Evolutionary conservation across 1,140 invertebrate genomes (phyloP).

Genomic region (Leptopilina clavipes): DNA sequence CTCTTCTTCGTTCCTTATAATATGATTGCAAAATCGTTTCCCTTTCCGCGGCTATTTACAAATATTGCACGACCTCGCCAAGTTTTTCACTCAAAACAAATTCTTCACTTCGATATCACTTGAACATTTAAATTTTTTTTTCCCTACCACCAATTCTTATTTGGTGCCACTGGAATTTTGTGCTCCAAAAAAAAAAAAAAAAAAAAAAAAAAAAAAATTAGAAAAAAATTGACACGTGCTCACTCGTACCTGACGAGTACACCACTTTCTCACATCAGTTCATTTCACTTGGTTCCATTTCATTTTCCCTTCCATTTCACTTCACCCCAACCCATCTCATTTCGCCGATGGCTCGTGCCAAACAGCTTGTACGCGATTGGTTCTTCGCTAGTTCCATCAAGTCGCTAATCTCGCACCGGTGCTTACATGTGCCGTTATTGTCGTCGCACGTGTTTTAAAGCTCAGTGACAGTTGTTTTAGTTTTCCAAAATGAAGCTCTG

Average conservation of each 20-base stretch:
- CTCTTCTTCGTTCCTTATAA: background rate
- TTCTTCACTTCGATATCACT: background rate
- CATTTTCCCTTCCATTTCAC: conserved; percentile 47
- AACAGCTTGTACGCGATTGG: conserved; percentile 27
- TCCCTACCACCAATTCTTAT: conserved; percentile 44
- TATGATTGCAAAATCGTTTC: conserved; percentile 35
- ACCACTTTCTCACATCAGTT: conserved; percentile 41
- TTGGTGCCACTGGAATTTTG: no score
- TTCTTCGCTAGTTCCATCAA: conserved; percentile 33
- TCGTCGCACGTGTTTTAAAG: background rate
- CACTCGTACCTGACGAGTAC: conserved; percentile 9
- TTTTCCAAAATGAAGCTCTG: background rate
- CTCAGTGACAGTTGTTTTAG: background rate
- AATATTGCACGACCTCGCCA: conserved; percentile 16
- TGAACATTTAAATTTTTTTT: no score
- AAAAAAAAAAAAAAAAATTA: background rate
- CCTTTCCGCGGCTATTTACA: conserved; percentile 37
- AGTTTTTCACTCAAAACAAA: background rate
- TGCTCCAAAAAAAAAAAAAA: conserved; percentile 21
- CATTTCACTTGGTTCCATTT: conserved; percentile 48
- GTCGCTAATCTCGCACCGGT: conserved; percentile 32
- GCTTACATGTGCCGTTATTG: conserved; percentile 33
- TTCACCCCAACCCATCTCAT: conserved; percentile 43
- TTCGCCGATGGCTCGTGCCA: conserved; percentile 24
- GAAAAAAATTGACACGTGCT: conserved; percentile 12